Percentiles rank a stretch among this genome's conserved stretches.
Evolutionary conservation across 2,113 vertebrate genomes (phyloP).

Genomic region (Neodon shergylaensis): DNA sequence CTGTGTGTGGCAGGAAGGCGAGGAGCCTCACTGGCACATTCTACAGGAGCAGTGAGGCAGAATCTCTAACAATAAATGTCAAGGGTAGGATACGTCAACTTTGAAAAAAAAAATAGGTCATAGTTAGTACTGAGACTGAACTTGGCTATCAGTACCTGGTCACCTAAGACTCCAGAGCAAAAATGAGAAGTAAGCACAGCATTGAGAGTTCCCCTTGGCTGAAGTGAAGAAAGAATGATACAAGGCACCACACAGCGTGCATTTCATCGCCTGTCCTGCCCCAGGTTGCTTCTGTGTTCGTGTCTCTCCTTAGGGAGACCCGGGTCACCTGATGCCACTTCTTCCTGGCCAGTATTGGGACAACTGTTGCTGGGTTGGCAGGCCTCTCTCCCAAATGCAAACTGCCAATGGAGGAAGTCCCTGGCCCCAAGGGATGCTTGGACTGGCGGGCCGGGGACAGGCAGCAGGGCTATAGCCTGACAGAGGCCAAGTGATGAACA

Average conservation of each 20-base stretch:
- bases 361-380: not conserved
- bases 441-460: not conserved
- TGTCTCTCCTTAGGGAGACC: not conserved
- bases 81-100: not conserved
- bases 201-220: not conserved
- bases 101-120: slow-evolving; percentile 29
- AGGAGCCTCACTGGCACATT: not conserved
- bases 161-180: slow-evolving; percentile 26
- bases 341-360: not conserved
- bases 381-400: not conserved
- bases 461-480: not conserved
- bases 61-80: slow-evolving; percentile 36
- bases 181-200: slow-evolving; percentile 32
- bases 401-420: not conserved
- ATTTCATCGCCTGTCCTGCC: accelerated
- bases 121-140: slow-evolving; percentile 49
- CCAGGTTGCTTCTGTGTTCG: not conserved
- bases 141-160: slow-evolving; percentile 8
- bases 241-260: accelerated
- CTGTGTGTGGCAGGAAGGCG: not conserved
- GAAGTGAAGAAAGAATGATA: not conserved
- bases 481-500: accelerated
- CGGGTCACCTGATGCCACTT: accelerated
- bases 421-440: accelerated
- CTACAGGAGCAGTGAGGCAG: not conserved